Evolutionary conservation across 2,113 vertebrate species (phyloP), one percentile per base, ranked within the genome.

Genomic region (Sisor rabdophorus): DNA sequence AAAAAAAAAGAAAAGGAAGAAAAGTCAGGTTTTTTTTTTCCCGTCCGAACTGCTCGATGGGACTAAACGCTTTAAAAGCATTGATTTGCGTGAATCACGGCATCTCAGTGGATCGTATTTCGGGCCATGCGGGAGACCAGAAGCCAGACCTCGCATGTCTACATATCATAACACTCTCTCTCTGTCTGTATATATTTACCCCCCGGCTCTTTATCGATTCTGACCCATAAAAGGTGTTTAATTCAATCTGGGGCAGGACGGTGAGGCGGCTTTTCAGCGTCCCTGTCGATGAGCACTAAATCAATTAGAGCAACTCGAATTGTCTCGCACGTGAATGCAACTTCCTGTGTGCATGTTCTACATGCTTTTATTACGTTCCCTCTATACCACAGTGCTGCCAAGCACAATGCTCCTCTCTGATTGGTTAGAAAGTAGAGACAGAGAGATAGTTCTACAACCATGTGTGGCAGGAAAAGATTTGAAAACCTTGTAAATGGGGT

Each of bases 21-120:
- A 13, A 24, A 13, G 55, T n/a, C 32, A n/a, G 19, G 13, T 40
- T 10, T n/a, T n/a, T n/a, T n/a, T n/a, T n/a, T 1, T n/a, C 30
- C 30, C 20, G 60, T 90, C 89, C 40, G 40, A 44, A 44, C 40
- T 44, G 40, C 40, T 44, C 40, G 92, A 90, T 88, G 81, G 91
- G 89, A 92, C 94, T 95, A 96, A 95, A 96, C 95, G 94, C 91
- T 96, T 95, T 95, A 95, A 95, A 95, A 95, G 92, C 94, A 97
- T 96, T 94, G 94, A 96, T 96, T 89, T 95, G 93, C 91, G 89
- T 92, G 91, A 97, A 97, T 95, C 95, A 95, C 94, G 94, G 94
- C 93, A 93, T 91, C 89, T 90, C 75, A 83, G 76, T 81, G 73
- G 85, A 85, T 85, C 83, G 85, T 89, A 81, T 86, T 84, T 84